Percentiles rank a stretch among this genome's conserved stretches.
Evolutionary conservation across 2,888 invertebrate genomes (phyloP).

Genomic region (Melipona beecheii): DNA sequence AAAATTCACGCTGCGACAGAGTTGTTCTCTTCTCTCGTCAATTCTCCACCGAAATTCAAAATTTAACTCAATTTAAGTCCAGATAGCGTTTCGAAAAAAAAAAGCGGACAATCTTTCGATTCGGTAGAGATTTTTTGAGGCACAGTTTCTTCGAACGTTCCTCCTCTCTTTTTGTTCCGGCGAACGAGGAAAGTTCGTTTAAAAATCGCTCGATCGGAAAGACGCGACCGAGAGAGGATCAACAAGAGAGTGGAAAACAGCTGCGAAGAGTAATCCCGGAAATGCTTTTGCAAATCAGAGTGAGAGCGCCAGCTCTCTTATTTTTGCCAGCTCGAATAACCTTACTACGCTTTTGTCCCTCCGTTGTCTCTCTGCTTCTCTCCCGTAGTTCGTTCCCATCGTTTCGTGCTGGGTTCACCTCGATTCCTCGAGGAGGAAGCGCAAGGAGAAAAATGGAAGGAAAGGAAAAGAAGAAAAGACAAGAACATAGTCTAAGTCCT

Average conservation of each 20-base stretch:
- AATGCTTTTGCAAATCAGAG: constrained; percentile 72
- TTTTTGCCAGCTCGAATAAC: constrained; percentile 59
- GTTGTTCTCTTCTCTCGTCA: no score
- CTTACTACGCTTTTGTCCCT: constrained; percentile 28
- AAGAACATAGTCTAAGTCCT: constrained; percentile 31
- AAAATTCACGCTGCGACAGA: no score
- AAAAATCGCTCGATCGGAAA: constrained; percentile 31
- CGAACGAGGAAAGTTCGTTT: constrained; percentile 6
- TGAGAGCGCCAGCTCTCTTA: constrained; percentile 51
- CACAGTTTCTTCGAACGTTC: background rate
- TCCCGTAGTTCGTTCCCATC: no score
- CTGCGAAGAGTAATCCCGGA: constrained; percentile 64
- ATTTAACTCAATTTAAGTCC: no score
- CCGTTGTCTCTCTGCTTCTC: background rate
- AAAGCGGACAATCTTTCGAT: no score
- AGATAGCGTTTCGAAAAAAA: no score
- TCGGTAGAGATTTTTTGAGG: no score
- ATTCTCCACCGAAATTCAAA: no score
- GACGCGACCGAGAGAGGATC: background rate
- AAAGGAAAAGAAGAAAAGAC: background rate
- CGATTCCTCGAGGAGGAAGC: constrained; percentile 18
- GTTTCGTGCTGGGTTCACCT: background rate
- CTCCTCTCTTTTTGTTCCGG: no score
- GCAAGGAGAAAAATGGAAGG: background rate
- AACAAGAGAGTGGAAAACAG: background rate